These are phyloP conservation scores for Pandemis corylana DNA, from an alignment of 2,888 invertebrate genomes.

Conservation along the genomic window DNA sequence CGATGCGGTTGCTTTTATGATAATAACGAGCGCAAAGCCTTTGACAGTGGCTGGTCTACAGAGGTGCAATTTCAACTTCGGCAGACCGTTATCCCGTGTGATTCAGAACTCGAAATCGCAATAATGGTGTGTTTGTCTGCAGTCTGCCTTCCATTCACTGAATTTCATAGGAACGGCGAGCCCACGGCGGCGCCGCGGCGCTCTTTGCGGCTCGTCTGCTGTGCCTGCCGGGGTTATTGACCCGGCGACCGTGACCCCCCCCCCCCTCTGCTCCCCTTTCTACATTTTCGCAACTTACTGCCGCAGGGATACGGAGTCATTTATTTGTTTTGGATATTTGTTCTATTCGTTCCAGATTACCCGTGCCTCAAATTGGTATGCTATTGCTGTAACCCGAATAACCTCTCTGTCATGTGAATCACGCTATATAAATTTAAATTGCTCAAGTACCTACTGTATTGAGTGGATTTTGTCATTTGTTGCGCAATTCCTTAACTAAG, in stretches of 20 bases:
- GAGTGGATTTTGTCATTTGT: constrained; percentile 20
- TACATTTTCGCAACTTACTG: constrained; percentile 50
- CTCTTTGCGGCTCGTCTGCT: constrained; percentile 54
- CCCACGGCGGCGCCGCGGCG: constrained; percentile 57
- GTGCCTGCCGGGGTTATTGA: constrained; percentile 69
- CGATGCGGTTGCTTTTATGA: constrained; percentile 17
- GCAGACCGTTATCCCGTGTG: constrained; percentile 42
- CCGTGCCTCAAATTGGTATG: constrained; percentile 41
- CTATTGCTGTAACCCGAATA: constrained; percentile 42
- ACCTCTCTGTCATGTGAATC: constrained; percentile 17
- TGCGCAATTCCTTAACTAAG: constrained; percentile 12
- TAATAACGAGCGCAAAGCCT: constrained; percentile 31
- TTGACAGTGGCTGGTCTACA: constrained; percentile 28
- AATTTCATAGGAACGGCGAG: constrained; percentile 55
- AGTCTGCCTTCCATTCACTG: constrained; percentile 53
- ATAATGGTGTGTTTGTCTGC: constrained; percentile 46
- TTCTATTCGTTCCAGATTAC: constrained; percentile 52
- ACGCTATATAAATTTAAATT: constrained; percentile 2
- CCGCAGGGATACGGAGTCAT: constrained; percentile 30
- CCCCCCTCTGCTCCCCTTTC: constrained; percentile 47
- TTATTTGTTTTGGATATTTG: constrained; percentile 29
- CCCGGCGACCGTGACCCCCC: constrained; percentile 76
- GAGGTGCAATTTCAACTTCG: constrained; percentile 39
- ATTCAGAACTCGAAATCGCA: constrained; percentile 45
- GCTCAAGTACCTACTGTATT: constrained; percentile 1